Evolutionary conservation across 1,140 invertebrate genomes (phyloP), one percentile per base, ranked within the genome.

Genomic region (Zaprionus vittiger): DNA sequence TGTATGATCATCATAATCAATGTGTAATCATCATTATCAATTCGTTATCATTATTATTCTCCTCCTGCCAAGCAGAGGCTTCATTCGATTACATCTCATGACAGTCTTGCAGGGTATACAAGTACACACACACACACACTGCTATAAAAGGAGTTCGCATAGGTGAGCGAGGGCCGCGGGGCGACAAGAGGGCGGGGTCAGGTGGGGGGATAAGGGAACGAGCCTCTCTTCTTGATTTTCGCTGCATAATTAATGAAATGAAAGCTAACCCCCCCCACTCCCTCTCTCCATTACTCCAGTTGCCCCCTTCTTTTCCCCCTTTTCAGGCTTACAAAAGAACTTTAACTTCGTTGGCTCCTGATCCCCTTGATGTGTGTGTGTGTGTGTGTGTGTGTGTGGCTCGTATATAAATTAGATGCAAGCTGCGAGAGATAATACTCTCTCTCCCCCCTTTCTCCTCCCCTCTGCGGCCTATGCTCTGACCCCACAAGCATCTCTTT

Each of bases 181-280:
- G 14, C 1, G 38, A 5, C 6, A 31, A 31, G 38, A 5, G 15
- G 14, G 14, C 5, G 38, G 6, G 15, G 5, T 2, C 15, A 41
- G 15, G n/a, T 0, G n/a, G 7, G 17, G 17, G 17, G 17, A 3
- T n/a, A 2, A 2, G 38, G 6, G 2, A 34, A 34, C 31, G 2
- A 41, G 38, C 49, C 37, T 41, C 65, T 68, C 41, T 49, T 85
- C 68, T 76, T 82, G 68, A 82, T 82, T 86, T 78, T 78, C 34
- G 56, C 69, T 72, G 80, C 70, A 87, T 86, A 87, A 89, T 89
- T 81, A 89, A 87, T 89, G 83, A 72, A 79, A 86, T 76, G 69
- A 87, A 82, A 72, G 72, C 80, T 59, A 15, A 4, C 5, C 37
- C 14, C 14, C 37, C 5, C 4, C 12, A n/a, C n/a, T n/a, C 15